A percentile compares a stretch with the other conserved stretches of the same genome.
Conservation (phyloP, 2,797 vertebrate species). For the Aphelocoma californica region DNA sequence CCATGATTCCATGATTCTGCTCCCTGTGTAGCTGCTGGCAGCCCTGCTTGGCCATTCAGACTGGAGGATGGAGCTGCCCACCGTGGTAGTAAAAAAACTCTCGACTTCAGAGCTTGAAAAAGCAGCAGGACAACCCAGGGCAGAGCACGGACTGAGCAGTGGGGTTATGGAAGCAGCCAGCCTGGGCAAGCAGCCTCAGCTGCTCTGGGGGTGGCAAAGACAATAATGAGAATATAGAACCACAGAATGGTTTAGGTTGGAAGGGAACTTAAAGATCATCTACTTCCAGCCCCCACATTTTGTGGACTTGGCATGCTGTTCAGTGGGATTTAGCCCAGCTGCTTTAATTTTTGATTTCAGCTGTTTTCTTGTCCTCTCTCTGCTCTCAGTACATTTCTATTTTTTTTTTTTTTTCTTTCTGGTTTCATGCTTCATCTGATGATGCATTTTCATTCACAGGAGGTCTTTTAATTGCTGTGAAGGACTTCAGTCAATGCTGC, state of each 20-base stretch:
- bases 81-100: rapidly evolving
- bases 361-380: not conserved
- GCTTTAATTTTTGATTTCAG: not conserved
- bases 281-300: not conserved
- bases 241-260: not conserved
- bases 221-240: not conserved
- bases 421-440: not conserved
- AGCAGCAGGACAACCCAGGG: not conserved
- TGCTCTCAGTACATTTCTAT: not conserved
- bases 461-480: not conserved
- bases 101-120: not conserved
- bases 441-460: not conserved
- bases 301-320: not conserved
- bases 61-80: not conserved
- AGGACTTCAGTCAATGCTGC: not conserved
- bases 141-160: rapidly evolving
- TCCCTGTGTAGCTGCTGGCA: not conserved
- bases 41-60: not conserved
- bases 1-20: not conserved
- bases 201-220: not conserved
- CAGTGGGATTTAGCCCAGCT: not conserved
- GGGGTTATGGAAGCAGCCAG: not conserved
- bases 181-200: not conserved
- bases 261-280: not conserved
- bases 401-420: not conserved